Evolutionary conservation across 2,888 invertebrate genomes (phyloP), one percentile per base, ranked within the genome.

Genomic region (Bimastos eiseni): DNA sequence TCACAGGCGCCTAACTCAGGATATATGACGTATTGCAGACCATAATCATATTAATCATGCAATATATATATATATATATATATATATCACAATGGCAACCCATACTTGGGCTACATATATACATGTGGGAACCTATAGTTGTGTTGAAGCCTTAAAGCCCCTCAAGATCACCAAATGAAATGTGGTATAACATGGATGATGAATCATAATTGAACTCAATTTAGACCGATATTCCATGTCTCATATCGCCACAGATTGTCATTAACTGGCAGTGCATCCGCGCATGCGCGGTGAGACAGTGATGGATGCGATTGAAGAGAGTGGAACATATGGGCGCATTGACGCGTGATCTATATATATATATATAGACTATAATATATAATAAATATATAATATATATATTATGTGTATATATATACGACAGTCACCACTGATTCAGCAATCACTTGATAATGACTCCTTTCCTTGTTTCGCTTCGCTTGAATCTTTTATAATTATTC

Each of bases 371-470:
- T n/a, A n/a, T n/a, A n/a, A n/a, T n/a, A n/a, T n/a, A n/a, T n/a
- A n/a, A n/a, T n/a, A n/a, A n/a, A n/a, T n/a, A n/a, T n/a, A n/a
- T n/a, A n/a, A n/a, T n/a, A n/a, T n/a, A n/a, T n/a, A n/a, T n/a
- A n/a, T n/a, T n/a, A n/a, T n/a, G n/a, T n/a, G n/a, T n/a, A n/a
- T n/a, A n/a, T n/a, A n/a, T n/a, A 41, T 41, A 49, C 21, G 70
- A n/a, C 70, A n/a, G 70, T 70, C 70, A 17, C 4, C 70, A 17
- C 70, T 1, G 70, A 70, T 11, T 70, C 8, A 70, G 70, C n/a
- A 70, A 70, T 70, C n/a, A 70, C n/a, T 70, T n/a, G 70, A 30
- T 70, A 70, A n/a, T 70, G n/a, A 70, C 70, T 70, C n/a, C 70
- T 70, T 70, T 70, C 70, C 11, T 70, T 30, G 70, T 70, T 70